phyloP scores from a whole-genome alignment of 2,888 invertebrate genomes.

The Torymus tubicola region DNA sequence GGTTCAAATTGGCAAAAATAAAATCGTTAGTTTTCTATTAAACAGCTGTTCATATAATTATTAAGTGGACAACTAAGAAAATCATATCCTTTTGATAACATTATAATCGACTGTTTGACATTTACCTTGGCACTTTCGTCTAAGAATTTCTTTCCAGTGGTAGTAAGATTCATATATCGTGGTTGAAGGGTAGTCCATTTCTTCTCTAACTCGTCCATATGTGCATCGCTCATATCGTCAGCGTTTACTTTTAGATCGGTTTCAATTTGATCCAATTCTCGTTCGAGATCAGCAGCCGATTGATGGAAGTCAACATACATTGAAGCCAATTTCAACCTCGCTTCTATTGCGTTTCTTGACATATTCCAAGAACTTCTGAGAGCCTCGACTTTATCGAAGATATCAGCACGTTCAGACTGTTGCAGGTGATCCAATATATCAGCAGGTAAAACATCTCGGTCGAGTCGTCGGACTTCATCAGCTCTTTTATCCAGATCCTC shows the following conservation, averaged over 20 bases:
- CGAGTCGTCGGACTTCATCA: slow-evolving; percentile 78
- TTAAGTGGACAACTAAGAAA: too few relatives aligned
- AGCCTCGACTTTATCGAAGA: slow-evolving; percentile 81
- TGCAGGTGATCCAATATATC: slow-evolving; percentile 81
- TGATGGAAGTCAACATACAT: slow-evolving; percentile 86
- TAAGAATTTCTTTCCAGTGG: slow-evolving; percentile 83
- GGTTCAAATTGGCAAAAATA: too few relatives aligned
- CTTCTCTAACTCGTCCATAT: slow-evolving; percentile 79
- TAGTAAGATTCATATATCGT: slow-evolving; percentile 82
- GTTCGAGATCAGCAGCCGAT: slow-evolving; percentile 82
- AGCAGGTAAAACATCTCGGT: slow-evolving; percentile 75
- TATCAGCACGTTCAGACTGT: slow-evolving; percentile 81
- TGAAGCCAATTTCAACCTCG: slow-evolving; percentile 82
- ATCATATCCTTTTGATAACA: too few relatives aligned
- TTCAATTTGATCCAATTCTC: slow-evolving; percentile 83
- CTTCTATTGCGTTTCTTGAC: slow-evolving; percentile 80
- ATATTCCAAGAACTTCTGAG: slow-evolving; percentile 82
- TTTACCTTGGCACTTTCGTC: slow-evolving; percentile 80
- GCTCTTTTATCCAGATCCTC: slow-evolving; percentile 85
- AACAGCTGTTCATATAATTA: too few relatives aligned
- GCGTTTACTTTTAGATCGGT: slow-evolving; percentile 78
- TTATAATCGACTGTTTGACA: too few relatives aligned
- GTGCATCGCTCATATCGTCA: slow-evolving; percentile 78
- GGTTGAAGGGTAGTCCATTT: slow-evolving; percentile 83
- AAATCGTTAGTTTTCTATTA: too few relatives aligned